Evolutionary conservation across 2,888 invertebrate species (phyloP), one percentile per base, ranked within the genome.

Genomic region (Apamea monoglypha): DNA sequence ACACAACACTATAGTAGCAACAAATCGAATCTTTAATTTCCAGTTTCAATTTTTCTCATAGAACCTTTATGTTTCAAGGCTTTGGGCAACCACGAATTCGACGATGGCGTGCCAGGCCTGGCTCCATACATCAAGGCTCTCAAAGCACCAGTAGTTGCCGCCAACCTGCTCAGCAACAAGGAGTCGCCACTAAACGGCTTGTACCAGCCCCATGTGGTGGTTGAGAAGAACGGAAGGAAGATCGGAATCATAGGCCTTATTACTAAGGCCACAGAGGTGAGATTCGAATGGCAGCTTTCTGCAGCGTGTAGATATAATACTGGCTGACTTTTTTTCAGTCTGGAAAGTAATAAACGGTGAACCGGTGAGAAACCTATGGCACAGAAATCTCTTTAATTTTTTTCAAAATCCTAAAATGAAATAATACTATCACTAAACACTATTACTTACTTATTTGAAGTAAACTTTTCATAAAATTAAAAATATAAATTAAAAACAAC

Each of bases 31-130:
- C 4, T 47, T 53, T 21, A 53, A 21, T 53, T 56, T 10, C 56
- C 25, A 56, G 56, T 14, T 59, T 6, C 12, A 6, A n/a, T 14
- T 14, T 59, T 59, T n/a, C n/a, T 61, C 6, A 61, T 29, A 61
- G 8, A 29, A 21, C 21, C 21, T 21, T 53, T 10, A 44, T 69
- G 0, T 59, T 74, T 40, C 14, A 16, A 98, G 98, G 98, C 98
- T 0, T 92, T 99, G 40, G 99, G 99, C 2, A 99, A 99, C 92
- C 99, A 99, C 89, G 99, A 99, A 92, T 99, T 99, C 87, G 99
- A 99, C 91, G 97, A 98, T 90, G 97, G 97, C 6, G 94, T 98
- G 50, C 96, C 95, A 74, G 98, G 98, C 16, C 92, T 98, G 25
- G 97, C 97, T 2, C 98, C 98, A 0, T 98, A 98, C 94, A 94